Conservation (phyloP, 2,888 invertebrate species). For the Caenorhabditis uteleia region DNA sequence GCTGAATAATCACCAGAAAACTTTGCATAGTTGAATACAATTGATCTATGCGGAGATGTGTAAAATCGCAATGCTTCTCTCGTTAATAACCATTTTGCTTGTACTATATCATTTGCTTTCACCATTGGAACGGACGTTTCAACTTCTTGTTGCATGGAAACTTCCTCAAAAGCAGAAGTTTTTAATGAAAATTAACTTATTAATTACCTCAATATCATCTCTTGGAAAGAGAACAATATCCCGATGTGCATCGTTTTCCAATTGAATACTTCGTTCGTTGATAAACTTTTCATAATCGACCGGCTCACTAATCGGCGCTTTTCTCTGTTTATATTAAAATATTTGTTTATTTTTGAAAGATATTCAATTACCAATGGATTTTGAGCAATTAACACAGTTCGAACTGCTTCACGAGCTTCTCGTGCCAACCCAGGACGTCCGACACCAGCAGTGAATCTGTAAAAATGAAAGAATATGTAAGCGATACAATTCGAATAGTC, state of each 20-base stretch:
- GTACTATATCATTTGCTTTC: conserved; percentile 42
- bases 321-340: conserved; percentile 42
- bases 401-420: conserved; percentile 65
- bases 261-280: conserved; percentile 59
- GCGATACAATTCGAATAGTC: background rate
- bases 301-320: conserved; percentile 59
- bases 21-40: conserved; percentile 87
- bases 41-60: conserved; percentile 79
- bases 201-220: conserved; percentile 64
- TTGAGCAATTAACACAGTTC: conserved; percentile 56
- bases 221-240: conserved; percentile 66
- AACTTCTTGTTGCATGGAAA: conserved; percentile 30
- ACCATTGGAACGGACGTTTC: conserved; percentile 54
- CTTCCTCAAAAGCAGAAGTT: conserved; percentile 28
- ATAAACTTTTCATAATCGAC: conserved; percentile 67
- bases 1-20: conserved; percentile 82
- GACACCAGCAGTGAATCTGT: conserved; percentile 65
- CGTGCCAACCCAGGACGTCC: conserved; percentile 64
- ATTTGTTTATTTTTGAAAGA: background rate
- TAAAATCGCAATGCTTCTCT: conserved; percentile 57
- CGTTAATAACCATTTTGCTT: conserved; percentile 62
- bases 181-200: background rate
- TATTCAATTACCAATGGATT: conserved; percentile 55
- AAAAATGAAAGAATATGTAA: background rate
- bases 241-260: conserved; percentile 66